phyloP scores from a whole-genome alignment of 2,888 invertebrate genomes.

The Drosophila flavopinicola region DNA sequence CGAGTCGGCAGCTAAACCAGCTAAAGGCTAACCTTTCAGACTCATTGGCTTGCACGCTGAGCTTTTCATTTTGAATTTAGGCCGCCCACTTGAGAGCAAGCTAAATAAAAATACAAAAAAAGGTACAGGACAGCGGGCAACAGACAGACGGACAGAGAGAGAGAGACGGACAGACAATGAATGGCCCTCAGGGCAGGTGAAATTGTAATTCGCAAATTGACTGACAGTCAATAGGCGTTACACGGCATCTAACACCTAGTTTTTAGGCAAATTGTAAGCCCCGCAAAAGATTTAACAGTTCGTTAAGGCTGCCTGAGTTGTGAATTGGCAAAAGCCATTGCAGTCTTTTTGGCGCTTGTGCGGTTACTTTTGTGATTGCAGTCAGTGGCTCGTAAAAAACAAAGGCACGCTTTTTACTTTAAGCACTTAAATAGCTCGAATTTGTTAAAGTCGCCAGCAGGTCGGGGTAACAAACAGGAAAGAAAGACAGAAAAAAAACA shows the following conservation, averaged over 20 bases:
- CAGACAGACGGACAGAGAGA: neutral
- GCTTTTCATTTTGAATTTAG: constrained; percentile 36
- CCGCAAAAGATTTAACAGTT: constrained; percentile 56
- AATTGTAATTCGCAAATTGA: constrained; percentile 74
- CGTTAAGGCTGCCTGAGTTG: constrained; percentile 27
- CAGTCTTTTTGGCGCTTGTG: no score
- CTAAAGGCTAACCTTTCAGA: constrained; percentile 27
- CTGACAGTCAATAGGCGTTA: constrained; percentile 61
- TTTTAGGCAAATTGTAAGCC: constrained; percentile 20
- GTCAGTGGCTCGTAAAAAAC: constrained; percentile 35
- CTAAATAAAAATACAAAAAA: constrained; percentile 21
- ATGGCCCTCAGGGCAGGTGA: constrained; percentile 63
- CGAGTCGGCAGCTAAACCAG: neutral
- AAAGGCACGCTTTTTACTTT: constrained; percentile 31
- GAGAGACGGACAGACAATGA: constrained; percentile 1
- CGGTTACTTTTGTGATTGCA: constrained; percentile 15
- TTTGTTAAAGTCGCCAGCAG: constrained; percentile 59
- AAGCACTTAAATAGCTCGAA: constrained; percentile 34
- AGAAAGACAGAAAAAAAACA: no score
- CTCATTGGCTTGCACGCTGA: constrained; percentile 34
- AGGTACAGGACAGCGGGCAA: constrained; percentile 19
- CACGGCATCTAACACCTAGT: constrained; percentile 49
- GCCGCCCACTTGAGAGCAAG: constrained; percentile 21
- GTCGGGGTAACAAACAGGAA: constrained; percentile 34
- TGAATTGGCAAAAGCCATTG: no score